Percentiles rank a stretch among this genome's conserved stretches.
Evolutionary conservation across 1,140 invertebrate genomes (phyloP).

Genomic region (Phymastichus coffea): DNA sequence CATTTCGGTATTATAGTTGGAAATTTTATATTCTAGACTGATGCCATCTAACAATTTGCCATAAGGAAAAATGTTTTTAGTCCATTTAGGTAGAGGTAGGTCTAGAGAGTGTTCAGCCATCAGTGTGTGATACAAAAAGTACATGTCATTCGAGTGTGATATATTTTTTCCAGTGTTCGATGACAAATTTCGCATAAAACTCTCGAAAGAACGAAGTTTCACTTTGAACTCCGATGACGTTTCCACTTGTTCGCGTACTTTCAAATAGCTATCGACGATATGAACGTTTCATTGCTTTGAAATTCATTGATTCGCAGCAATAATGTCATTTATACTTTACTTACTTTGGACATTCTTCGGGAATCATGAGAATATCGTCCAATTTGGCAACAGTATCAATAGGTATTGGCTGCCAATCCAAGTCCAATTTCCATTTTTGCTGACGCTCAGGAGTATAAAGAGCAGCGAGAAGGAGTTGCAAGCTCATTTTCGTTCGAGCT

Average conservation of each 20-base stretch:
- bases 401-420: conserved; percentile 52
- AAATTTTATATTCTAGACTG: conserved; percentile 49
- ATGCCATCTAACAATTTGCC: conserved; percentile 31
- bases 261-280: too few relatives aligned
- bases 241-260: not conserved
- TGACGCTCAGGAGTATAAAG: conserved; percentile 43
- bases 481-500: conserved; percentile 60
- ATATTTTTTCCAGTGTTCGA: conserved; percentile 38
- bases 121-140: conserved; percentile 41
- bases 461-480: conserved; percentile 44
- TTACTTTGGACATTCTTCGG: conserved; percentile 27
- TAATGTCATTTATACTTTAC: too few relatives aligned
- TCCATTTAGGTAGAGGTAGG: conserved; percentile 40
- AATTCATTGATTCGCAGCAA: too few relatives aligned
- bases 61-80: conserved; percentile 37
- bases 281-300: too few relatives aligned
- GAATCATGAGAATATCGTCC: conserved; percentile 34
- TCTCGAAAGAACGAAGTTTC: too few relatives aligned
- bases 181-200: conserved; percentile 35
- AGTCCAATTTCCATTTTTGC: conserved; percentile 39
- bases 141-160: conserved; percentile 30
- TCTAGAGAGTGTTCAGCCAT: conserved; percentile 33
- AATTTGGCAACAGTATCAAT: conserved; percentile 11
- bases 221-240: not conserved
- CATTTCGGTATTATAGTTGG: conserved; percentile 47